Conservation (phyloP, 92 coral and sea anemone genomes). For the Paramuricea clavata region DNA sequence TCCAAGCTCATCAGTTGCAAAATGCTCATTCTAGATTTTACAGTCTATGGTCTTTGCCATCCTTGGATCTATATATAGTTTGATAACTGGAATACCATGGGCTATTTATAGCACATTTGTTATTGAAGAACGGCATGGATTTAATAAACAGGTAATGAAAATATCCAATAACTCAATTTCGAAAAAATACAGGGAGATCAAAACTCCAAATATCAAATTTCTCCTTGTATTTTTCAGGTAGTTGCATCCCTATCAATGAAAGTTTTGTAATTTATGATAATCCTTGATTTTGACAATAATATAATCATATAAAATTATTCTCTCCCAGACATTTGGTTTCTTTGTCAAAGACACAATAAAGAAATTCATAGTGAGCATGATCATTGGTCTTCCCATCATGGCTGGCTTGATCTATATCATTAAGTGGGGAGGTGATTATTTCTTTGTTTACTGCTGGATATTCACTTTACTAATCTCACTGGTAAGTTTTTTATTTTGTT, state of each 20-base stretch:
- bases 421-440: slow-evolving; percentile 98
- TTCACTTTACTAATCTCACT: slow-evolving; percentile 83
- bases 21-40: slow-evolving; percentile 64
- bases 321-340: slow-evolving; percentile 86
- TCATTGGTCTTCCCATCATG: slow-evolving; percentile 82
- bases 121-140: slow-evolving; percentile 97
- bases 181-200: no score
- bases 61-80: slow-evolving; percentile 73
- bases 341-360: slow-evolving; percentile 85
- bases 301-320: neutral
- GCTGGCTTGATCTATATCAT: slow-evolving; percentile 88
- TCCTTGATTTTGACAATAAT: no score
- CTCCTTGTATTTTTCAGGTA: no score
- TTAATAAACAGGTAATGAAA: slow-evolving; percentile 93
- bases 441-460: slow-evolving; percentile 94
- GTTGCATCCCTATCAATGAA: no score
- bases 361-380: slow-evolving; percentile 81
- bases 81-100: slow-evolving; percentile 90
- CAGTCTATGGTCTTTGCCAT: slow-evolving; percentile 82
- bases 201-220: no score
- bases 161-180: no score
- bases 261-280: no score
- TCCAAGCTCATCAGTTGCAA: no score
- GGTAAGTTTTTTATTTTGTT: slow-evolving; percentile 65
- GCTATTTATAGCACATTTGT: slow-evolving; percentile 93